Base-by-base conservation (phyloP, 2,113 vertebrate genomes). In the Penelope pileata region DNA sequence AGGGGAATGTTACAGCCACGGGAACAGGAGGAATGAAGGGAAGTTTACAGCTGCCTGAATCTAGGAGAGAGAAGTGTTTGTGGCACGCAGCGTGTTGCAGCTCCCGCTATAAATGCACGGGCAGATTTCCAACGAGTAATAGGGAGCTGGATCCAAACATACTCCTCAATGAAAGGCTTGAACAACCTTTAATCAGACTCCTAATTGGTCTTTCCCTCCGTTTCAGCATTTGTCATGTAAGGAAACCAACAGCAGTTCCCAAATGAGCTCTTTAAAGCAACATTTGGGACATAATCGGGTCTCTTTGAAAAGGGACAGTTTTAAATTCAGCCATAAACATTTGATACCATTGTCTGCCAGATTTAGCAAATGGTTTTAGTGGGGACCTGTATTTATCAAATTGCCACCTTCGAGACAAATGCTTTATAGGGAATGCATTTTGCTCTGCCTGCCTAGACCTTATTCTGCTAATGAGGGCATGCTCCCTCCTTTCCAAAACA, bases 401-500 rank as follows among this genome's bases (percentile, higher is more conserved):
- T 93, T 92, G 75, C 89, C 91, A 93, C 95, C 93, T 93, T 92
- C 62, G 76, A 90, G 91, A 94, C 77, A 91, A 95, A 81, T 38
- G 48, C 80, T 90, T 73, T 72, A 53, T 0, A 9, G 85, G 79
- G 88, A 94, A 91, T 58, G 42, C 42, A 54, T 77, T 72, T 76
- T 7, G 67, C 50, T 88, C 70, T 59, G 78, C 38, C 87, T 94
- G 91, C 64, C 66, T 88, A 59, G 86, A 90, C 80, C 58, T 79
- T 84, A 58, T n/a, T 91, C 86, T 73, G 77, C 62, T 96, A 96
- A 96, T 93, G 95, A 96, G 94, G 90, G 88, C 90, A 94, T 88
- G 93, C 56, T 92, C 95, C 77, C 91, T 96, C 93, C 95, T 91
- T 96, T 93, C 94, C 93, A 94, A 84, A 93, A 94, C 83, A 81